Evolutionary conservation across 2,113 vertebrate genomes (phyloP), one percentile per base, ranked within the genome.

Genomic region (Anolis sagrei): DNA sequence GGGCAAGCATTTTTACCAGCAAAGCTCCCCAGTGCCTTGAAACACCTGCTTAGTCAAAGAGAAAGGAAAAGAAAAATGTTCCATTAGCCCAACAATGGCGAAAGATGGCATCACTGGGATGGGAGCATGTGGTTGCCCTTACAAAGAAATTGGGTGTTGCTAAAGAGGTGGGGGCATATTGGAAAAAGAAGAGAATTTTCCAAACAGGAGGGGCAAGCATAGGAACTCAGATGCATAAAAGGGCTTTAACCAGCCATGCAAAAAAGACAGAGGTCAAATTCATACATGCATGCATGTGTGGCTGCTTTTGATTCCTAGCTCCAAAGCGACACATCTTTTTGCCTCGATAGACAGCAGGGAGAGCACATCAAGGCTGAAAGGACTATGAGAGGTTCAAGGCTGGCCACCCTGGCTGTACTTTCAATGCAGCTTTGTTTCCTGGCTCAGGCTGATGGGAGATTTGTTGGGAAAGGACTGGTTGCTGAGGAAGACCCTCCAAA

Each of bases 141-240:
- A 0, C 81, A 79, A 1, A 7, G 86, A 23, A 36, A 11, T 0
- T 0, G 79, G 70, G 76, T 79, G 82, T 68, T 79, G 0, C 0
- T 21, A 27, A 78, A 10, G 73, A 1, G 0, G 25, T 74, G 82
- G 62, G 73, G 91, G 1, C 0, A 5, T 34, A 32, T 58, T 25
- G 39, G 61, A 66, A 83, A 79, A 68, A 32, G 66, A 69, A 36
- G 1, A 32, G 49, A n/a, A 86, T 58, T 90, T 81, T 0, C 0
- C 1, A 6, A 87, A 82, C 74, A 78, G 66, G 10, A 81, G 70
- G 72, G 0, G 21, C 80, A 73, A 89, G 62, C 73, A 19, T 25
- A 69, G 58, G 58, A 80, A 19, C 51, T 23, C n/a, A 34, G 49
- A 2, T 0, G 69, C 92, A 94, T 95, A 94, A 94, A 94, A 87